phyloP scores from a whole-genome alignment of 1,140 invertebrate genomes.

The Sitophilus oryzae region DNA sequence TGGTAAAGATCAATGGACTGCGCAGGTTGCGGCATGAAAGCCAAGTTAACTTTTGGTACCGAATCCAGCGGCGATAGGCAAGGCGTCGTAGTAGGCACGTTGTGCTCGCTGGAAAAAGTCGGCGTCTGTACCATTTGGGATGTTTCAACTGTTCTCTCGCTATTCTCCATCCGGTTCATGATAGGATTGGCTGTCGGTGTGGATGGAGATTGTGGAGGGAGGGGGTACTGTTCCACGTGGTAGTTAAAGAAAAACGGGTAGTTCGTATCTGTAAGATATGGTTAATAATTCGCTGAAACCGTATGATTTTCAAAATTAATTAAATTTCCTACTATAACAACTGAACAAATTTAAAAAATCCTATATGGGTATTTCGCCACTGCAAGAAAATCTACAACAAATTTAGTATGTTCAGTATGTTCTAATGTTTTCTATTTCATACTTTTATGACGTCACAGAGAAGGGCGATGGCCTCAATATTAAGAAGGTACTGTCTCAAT shows the following conservation, averaged over 20 bases:
- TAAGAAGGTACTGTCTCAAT: no score
- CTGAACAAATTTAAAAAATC: no score
- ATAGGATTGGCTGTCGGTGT: background rate
- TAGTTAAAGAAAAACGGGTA: constrained; percentile 28
- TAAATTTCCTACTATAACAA: background rate
- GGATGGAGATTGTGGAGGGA: constrained; percentile 11
- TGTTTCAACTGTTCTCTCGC: background rate
- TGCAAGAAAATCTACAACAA: no score
- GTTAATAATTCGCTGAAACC: background rate
- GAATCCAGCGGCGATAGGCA: constrained; percentile 9
- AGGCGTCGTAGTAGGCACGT: constrained; percentile 3
- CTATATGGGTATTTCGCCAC: no score
- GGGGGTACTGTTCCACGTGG: constrained; percentile 19
- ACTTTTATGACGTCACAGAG: no score
- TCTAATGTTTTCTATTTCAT: no score
- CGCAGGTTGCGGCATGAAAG: background rate
- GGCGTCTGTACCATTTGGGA: background rate
- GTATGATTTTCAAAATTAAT: background rate
- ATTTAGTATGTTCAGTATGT: no score
- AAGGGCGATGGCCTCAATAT: no score
- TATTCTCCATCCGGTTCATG: background rate
- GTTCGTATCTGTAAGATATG: constrained; percentile 6
- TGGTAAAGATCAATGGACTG: background rate
- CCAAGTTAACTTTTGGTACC: background rate
- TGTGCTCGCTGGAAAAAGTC: background rate